Evolutionary conservation across 2,113 vertebrate genomes (phyloP).

Genomic region (Rhegmatorhina hoffmannsi): DNA sequence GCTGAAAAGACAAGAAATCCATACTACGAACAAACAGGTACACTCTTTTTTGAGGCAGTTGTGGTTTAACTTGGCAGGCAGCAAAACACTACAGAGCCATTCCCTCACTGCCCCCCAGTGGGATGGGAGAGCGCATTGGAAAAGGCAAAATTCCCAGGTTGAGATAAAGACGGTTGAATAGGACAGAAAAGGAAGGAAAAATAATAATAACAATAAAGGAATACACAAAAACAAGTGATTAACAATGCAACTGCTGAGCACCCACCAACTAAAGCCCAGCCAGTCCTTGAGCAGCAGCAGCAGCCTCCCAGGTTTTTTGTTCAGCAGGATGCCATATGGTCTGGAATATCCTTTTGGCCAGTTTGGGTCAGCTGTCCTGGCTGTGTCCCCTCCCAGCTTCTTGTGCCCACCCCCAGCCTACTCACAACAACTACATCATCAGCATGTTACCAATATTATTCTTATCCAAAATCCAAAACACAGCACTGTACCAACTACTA

Average conservation of each 20-base stretch:
- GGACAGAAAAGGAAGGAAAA: not conserved
- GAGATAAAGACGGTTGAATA: not conserved
- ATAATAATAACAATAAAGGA: not conserved
- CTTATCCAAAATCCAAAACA: not conserved
- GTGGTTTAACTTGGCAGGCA: not conserved
- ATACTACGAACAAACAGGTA: not conserved
- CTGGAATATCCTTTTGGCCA: not conserved
- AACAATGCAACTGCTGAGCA: not conserved
- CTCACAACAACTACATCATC: not conserved
- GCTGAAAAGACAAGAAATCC: conserved; percentile 21
- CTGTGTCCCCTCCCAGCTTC: not conserved
- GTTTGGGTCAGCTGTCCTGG: not conserved
- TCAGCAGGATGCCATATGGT: not conserved
- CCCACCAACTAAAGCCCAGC: not conserved
- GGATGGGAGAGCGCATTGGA: not conserved
- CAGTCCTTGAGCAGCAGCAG: not conserved
- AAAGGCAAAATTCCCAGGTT: not conserved
- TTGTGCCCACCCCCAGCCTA: not conserved
- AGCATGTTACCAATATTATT: not conserved
- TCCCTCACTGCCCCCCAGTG: not conserved
- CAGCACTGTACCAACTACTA: not conserved
- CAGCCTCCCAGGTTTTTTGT: not conserved
- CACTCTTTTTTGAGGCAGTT: not conserved
- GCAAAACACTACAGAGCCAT: not conserved
- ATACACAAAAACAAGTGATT: not conserved